These are phyloP conservation scores for Xestia sexstrigata DNA, from an alignment of 2,888 invertebrate genomes.

Conservation along the genomic window DNA sequence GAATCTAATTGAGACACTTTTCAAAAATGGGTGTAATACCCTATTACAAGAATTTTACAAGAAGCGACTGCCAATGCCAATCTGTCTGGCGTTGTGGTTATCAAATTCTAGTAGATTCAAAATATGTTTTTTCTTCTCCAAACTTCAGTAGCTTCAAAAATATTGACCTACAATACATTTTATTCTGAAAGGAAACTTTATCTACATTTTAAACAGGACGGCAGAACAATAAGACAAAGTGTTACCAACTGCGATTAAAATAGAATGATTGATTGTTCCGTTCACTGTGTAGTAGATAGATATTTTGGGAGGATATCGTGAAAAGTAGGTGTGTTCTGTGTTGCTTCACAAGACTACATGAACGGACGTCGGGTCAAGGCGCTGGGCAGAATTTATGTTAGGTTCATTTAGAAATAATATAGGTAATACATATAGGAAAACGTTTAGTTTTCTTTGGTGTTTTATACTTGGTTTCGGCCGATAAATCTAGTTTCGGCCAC, in stretches of 20 bases:
- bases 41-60: not conserved
- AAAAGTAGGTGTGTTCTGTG: constrained; percentile 45
- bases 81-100: not conserved
- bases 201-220: constrained; percentile 18
- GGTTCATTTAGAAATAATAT: not conserved
- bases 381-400: constrained; percentile 7
- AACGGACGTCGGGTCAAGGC: constrained; percentile 48
- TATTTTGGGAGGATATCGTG: constrained; percentile 53
- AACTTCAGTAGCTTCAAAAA: not conserved
- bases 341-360: constrained; percentile 38
- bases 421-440: not conserved
- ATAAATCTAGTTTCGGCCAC: too few relatives aligned
- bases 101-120: not conserved
- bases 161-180: constrained; percentile 4
- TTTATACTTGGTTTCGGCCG: not conserved
- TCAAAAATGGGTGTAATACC: too few relatives aligned
- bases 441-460: not conserved
- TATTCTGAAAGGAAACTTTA: constrained; percentile 27
- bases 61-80: not conserved
- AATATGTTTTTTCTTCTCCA: not conserved
- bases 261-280: constrained; percentile 64
- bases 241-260: constrained; percentile 47
- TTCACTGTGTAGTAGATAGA: constrained; percentile 26
- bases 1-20: too few relatives aligned
- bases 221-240: constrained; percentile 44